Evolutionary conservation across 2,797 vertebrate species (phyloP), one percentile per base, ranked within the genome.

Genomic region (Rhynchonycteris naso): DNA sequence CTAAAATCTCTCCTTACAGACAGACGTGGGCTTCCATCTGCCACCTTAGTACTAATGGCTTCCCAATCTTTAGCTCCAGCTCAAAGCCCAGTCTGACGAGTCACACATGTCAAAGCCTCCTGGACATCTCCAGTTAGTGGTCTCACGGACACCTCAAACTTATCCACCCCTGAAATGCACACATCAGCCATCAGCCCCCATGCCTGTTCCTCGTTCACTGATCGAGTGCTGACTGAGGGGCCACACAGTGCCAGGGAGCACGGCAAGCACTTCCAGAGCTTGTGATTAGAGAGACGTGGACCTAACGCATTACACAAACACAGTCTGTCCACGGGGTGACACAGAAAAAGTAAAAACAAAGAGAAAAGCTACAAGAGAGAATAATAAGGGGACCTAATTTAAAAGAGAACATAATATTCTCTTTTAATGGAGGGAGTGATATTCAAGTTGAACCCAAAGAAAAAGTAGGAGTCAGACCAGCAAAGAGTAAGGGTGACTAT

Each of bases 301-400:
- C 33, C 81, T 54, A 58, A 83, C 52, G 30, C 74, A 93, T 43
- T 19, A 82, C 38, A 79, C 58, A 84, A 75, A 90, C 30, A 72
- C 2, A 56, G 88, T 43, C 54, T 24, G 4, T 19, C 3, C 21
- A 15, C 66, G 47, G 26, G 6, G 33, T 43, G 13, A 66, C 2
- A 38, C 16, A 68, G 9, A 33, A 82, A 52, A 89, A 12, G 28
- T 2, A 16, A 28, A 43, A 82, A 30, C 68, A 13, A 35, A 22
- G 61, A 33, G 50, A 80, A 72, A 47, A 74, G 22, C 19, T 47
- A 69, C 1, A 9, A 72, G 33, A 26, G 7, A 59, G 7, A 56
- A 78, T 14, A 72, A 28, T 43, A 50, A 30, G 1, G 15, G 43
- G n/a, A 21, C 30, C 26, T 65, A 54, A 65, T 7, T 88, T 88